Evolutionary conservation across 2,113 vertebrate genomes (phyloP), one percentile per base, ranked within the genome.

Genomic region (Lycaon pictus): DNA sequence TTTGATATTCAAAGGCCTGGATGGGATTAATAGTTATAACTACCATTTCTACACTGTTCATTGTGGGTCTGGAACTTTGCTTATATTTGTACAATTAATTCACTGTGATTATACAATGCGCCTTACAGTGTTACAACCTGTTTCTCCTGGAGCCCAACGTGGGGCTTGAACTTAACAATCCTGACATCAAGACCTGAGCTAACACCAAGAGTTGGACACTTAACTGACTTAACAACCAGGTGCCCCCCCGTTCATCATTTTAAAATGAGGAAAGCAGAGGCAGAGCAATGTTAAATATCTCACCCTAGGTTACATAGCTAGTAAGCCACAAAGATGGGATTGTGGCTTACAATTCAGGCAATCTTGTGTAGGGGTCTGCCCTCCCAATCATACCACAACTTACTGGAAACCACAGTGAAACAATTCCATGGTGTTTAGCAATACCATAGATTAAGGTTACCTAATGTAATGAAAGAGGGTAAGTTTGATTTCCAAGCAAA

Each of bases 1-100:
- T 55, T 48, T 83, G 55, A 60, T 80, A 90, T 80, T 25, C 29
- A 77, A 95, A 88, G 5, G 10, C 17, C 32, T 86, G 9, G 1
- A 43, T 29, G 37, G 2, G 22, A 79, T 65, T 72, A 51, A 95
- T 15, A 71, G n/a, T 67, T 29, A 56, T 56, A 51, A 71, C 2
- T 84, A 86, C 51, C 2, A 93, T 81, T 58, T 79, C 72, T 92
- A 37, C 12, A 63, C 2, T 87, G 4, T 51, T 90, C 19, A 88
- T 4, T 65, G 3, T n/a, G 35, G 27, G 2, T 85, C 15, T 82
- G 12, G 4, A 12, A 92, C 58, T 29, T 92, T 53, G 89, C 53
- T 83, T 55, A 37, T 53, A 93, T 43, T 83, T 22, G 5, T 77
- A 7, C n/a, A 93, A 84, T 86, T 83, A 93, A 51, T 80, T 91